Evolutionary conservation across 2,113 vertebrate genomes (phyloP).

Genomic region (Ptilorrhoa leucosticta): DNA sequence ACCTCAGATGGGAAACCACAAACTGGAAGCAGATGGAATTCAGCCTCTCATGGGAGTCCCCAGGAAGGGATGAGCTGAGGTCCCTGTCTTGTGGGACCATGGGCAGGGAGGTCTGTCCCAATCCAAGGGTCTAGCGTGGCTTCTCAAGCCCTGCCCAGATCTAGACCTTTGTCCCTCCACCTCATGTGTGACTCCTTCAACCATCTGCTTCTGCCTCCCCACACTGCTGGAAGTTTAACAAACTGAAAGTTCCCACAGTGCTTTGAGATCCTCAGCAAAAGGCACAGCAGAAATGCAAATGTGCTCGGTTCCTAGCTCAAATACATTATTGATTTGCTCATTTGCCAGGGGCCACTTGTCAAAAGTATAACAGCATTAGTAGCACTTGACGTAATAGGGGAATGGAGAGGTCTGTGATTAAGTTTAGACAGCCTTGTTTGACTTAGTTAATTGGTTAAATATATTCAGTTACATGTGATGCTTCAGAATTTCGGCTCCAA

Average conservation of each 20-base stretch:
- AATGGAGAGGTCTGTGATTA: conserved; percentile 56
- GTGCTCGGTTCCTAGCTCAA: neutral
- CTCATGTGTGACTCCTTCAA: neutral
- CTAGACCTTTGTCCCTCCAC: neutral
- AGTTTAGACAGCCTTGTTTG: conserved; percentile 65
- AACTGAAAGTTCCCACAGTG: neutral
- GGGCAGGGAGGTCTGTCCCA: neutral
- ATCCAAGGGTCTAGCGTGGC: neutral
- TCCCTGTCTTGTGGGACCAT: neutral
- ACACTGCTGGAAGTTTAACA: neutral
- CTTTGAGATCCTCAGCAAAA: neutral
- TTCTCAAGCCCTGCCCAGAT: neutral
- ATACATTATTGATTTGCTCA: conserved; percentile 40
- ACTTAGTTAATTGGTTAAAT: conserved; percentile 76
- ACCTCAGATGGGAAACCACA: neutral
- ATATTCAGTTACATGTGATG: conserved; percentile 69
- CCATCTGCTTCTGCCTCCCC: neutral
- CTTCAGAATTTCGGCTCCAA: conserved; percentile 63
- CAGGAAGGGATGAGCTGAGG: neutral
- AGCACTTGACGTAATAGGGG: conserved; percentile 46
- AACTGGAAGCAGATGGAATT: neutral
- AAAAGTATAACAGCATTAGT: conserved; percentile 50
- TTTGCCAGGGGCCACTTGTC: conserved; percentile 56
- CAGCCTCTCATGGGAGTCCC: neutral
- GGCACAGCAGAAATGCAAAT: conserved; percentile 16